phyloP scores from a whole-genome alignment of 2,113 vertebrate genomes.

The Pseudois nayaur region DNA sequence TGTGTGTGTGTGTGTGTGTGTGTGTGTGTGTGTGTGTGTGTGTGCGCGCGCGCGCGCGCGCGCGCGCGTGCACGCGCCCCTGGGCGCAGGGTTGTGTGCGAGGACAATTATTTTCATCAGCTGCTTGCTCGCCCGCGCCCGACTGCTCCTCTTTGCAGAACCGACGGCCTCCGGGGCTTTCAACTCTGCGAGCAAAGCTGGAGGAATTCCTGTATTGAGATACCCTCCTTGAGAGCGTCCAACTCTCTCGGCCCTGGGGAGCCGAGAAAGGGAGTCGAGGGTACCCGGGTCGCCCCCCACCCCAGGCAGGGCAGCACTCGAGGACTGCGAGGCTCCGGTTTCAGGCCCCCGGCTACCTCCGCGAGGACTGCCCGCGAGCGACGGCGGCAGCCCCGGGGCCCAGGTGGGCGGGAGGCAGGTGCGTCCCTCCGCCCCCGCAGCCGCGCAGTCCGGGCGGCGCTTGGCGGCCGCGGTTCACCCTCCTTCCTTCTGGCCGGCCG shows the following conservation, averaged over 20 bases:
- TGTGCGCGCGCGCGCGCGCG: neutral
- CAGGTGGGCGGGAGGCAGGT: conserved; percentile 53
- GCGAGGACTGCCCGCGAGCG: neutral
- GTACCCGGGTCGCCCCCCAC: no score
- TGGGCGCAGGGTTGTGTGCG: neutral
- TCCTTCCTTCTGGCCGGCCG: neutral
- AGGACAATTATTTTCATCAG: conserved; percentile 45
- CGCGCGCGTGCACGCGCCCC: neutral
- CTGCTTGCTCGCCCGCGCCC: neutral
- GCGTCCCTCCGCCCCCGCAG: neutral
- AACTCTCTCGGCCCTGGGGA: neutral
- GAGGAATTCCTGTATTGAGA: neutral
- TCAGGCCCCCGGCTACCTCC: neutral
- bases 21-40: no score
- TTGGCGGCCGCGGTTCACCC: fast-evolving
- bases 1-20: no score
- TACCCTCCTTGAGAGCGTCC: neutral
- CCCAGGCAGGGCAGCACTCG: neutral
- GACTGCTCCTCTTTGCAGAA: conserved; percentile 16
- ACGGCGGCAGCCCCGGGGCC: neutral
- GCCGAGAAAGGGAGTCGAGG: neutral
- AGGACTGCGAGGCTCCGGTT: neutral
- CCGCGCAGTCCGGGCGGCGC: neutral
- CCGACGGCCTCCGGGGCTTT: conserved; percentile 25
- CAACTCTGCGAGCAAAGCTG: neutral